A percentile compares a stretch with the other conserved stretches of the same genome.
Conservation (phyloP, 2,113 vertebrate species). For the Arvicanthis niloticus region DNA sequence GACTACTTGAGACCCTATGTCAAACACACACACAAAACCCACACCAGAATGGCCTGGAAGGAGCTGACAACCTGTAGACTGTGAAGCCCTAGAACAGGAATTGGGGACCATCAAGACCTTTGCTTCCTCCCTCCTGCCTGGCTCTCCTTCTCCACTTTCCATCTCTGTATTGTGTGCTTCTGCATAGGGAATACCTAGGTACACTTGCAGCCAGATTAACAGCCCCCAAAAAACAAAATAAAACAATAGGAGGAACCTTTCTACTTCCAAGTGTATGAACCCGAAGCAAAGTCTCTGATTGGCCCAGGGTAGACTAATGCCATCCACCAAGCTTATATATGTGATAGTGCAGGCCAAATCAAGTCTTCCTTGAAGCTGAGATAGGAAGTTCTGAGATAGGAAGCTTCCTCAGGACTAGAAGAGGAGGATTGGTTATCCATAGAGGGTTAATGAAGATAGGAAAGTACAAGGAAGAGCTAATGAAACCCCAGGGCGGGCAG, state of each 20-base stretch:
- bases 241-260: not conserved
- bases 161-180: not conserved
- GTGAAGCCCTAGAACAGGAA: not conserved
- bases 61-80: not conserved
- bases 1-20: not conserved
- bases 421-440: not conserved
- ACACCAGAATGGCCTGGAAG: not conserved
- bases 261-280: not conserved
- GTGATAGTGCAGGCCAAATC: not conserved
- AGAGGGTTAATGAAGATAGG: not conserved
- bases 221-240: not conserved
- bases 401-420: not conserved
- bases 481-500: not conserved
- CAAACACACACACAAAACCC: not conserved
- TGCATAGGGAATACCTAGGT: not conserved
- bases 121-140: not conserved
- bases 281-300: not conserved
- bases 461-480: not conserved
- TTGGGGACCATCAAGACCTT: not conserved
- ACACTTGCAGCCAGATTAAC: not conserved
- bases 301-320: not conserved
- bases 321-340: not conserved
- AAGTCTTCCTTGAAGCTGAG: not conserved
- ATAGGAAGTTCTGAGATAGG: not conserved
- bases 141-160: not conserved